phyloP scores from a whole-genome alignment of 2,888 invertebrate species.

The Thecophora atra region DNA sequence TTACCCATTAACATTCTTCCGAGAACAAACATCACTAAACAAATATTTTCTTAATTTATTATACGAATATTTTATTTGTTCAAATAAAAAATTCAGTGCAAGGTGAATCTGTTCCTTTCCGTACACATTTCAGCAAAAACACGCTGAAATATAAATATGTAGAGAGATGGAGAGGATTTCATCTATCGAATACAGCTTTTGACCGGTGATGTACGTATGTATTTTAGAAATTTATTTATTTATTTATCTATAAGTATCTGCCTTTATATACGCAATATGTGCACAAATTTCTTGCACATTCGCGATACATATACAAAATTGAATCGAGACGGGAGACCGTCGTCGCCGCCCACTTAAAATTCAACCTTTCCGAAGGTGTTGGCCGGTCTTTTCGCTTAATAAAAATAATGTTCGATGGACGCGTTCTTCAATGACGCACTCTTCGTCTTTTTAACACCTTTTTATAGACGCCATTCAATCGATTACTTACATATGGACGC shows the following conservation, averaged over 20 bases:
- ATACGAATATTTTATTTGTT: not conserved
- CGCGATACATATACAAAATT: not conserved
- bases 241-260: not conserved
- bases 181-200: not conserved
- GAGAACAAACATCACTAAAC: not conserved
- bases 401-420: not conserved
- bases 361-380: slow-evolving; percentile 1
- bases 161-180: not conserved
- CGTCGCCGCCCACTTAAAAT: slow-evolving; percentile 16
- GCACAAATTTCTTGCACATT: too few relatives aligned
- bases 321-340: not conserved
- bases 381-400: not conserved
- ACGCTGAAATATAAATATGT: not conserved
- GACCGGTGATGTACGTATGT: not conserved
- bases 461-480: too few relatives aligned
- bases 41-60: slow-evolving; percentile 5
- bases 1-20: not conserved
- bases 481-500: too few relatives aligned
- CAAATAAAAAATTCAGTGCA: slow-evolving; percentile 15
- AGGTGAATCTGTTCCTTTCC: slow-evolving; percentile 16
- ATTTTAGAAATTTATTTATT: not conserved
- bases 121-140: not conserved
- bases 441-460: too few relatives aligned
- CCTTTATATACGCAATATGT: too few relatives aligned
- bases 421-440: too few relatives aligned